Evolutionary conservation across 1,140 invertebrate species (phyloP).

Genomic region (Megathymus violae): DNA sequence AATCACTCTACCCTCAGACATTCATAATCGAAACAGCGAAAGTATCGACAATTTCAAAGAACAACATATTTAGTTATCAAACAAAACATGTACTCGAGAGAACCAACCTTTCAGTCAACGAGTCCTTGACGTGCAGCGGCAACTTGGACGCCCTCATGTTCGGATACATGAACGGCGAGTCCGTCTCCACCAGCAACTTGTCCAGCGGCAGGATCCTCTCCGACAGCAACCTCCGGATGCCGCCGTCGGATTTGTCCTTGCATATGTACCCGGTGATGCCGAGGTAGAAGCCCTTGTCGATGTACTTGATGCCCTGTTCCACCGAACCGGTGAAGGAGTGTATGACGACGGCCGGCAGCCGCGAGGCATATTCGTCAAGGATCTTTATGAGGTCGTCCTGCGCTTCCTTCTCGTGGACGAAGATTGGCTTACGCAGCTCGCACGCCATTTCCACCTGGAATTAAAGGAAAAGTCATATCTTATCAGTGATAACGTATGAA

Average conservation of each 20-base stretch:
- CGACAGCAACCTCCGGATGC: constrained; percentile 92
- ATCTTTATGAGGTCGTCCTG: constrained; percentile 89
- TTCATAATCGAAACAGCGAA: no score
- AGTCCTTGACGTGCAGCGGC: constrained; percentile 92
- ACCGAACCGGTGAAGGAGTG: constrained; percentile 97
- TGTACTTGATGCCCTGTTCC: constrained; percentile 92
- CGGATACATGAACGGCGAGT: constrained; percentile 98
- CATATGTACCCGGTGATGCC: constrained; percentile 91
- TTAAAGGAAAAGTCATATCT: constrained; percentile 11
- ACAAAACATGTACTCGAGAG: no score
- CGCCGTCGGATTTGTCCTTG: constrained; percentile 96
- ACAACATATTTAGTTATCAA: no score
- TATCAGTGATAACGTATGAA: no score
- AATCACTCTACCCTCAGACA: no score
- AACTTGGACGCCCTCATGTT: constrained; percentile 97
- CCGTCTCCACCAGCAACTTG: constrained; percentile 94
- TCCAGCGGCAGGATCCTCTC: constrained; percentile 93
- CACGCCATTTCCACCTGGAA: constrained; percentile 92
- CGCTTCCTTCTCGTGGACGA: constrained; percentile 96
- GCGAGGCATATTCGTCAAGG: constrained; percentile 82
- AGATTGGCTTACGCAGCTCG: constrained; percentile 93
- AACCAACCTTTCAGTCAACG: constrained; percentile 91
- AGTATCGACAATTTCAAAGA: no score
- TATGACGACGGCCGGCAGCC: constrained; percentile 92
- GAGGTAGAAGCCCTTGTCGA: constrained; percentile 93